Base-by-base conservation (phyloP, 1,140 invertebrate genomes). In the Stenopsyche tienmushanensis region DNA sequence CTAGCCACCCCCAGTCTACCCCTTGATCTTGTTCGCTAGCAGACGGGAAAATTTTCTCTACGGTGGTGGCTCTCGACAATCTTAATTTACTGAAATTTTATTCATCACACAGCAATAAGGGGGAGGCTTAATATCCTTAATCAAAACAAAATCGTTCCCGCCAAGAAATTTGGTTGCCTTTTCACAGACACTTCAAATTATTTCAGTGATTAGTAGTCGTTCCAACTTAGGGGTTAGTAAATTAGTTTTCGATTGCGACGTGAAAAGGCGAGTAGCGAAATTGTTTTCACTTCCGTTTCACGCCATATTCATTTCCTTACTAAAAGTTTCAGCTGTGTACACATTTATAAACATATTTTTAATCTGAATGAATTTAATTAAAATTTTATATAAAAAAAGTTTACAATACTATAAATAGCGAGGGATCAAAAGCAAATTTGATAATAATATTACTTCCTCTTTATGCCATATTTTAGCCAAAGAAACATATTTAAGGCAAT, bases 111-210 rank as follows among this genome's bases (percentile, higher is more conserved):
- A 39, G 42, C 26, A 50, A 67, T 62, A 67, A 67, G 49, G 39
- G 45, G 50, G 25, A 52, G 41, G 62, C 39, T 64, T 68, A 68
- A 64, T 64, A 64, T 52, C 62, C 62, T 53, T 57, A 68, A 68
- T 68, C 66, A 68, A 68, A 68, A 68, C 66, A 68, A 59, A 64
- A 64, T 67, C 47, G 53, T 26, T 68, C 55, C 15, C 17, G 23
- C 39, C 59, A 34, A 5, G 52, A 55, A 23, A 23, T 52, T 52
- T 52, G 21, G 49, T 9, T 24, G 21, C 49, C 49, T 49, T 15
- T 52, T 55, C 52, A 5, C 24, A 34, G 25, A 65, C 50, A 55
- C 62, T 62, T 29, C 9, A 54, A 59, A 49, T 64, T 68, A 64
- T 54, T 53, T 55, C 39, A 26, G 57, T 26, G 67, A 69, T 69